Evolutionary conservation across 2,113 vertebrate genomes (phyloP), one percentile per base, ranked within the genome.

Genomic region (Pipra filicauda): DNA sequence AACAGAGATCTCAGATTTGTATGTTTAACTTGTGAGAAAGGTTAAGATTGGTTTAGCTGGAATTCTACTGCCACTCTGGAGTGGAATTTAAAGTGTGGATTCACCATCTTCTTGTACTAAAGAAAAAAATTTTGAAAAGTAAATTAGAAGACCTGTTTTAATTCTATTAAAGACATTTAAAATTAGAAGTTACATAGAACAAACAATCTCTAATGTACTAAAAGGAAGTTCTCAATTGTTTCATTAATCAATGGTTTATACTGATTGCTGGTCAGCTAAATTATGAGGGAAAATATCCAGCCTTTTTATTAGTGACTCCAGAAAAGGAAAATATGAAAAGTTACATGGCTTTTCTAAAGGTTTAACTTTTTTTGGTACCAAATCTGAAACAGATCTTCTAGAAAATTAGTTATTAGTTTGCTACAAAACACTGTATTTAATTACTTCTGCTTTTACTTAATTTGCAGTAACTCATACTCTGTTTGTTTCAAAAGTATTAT

Each of bases 1-100:
- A 74, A 51, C 15, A 81, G 24, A 74, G 39, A 48, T 65, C 11
- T 66, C 39, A 43, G 35, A 37, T 81, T 74, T 64, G 27, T 44
- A 8, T 4, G 73, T 27, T 8, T 20, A 88, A 58, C 7, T 67
- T 72, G 23, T 27, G 7, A 76, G 8, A 90, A 76, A 78, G 33
- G 6, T 65, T 35, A 83, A 88, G 12, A 84, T 16, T 64, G 11
- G 15, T 89, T 95, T 85, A 94, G 91, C 81, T 94, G 85, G 87
- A 95, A 95, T 94, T 94, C 77, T 92, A 64, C 39, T 84, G 49
- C 61, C 81, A 95, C 54, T 76, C 70, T 81, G 52, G 52, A 87
- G 84, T 73, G 94, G 89, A 96, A 96, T 96, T 96, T 96, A 95
- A 94, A 96, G 93, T 93, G 80, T 95, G 93, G 89, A 95, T 91